Percentiles rank a stretch among this genome's conserved stretches.
Conservation (phyloP, 2,113 vertebrate genomes). For the Narcine bancroftii region DNA sequence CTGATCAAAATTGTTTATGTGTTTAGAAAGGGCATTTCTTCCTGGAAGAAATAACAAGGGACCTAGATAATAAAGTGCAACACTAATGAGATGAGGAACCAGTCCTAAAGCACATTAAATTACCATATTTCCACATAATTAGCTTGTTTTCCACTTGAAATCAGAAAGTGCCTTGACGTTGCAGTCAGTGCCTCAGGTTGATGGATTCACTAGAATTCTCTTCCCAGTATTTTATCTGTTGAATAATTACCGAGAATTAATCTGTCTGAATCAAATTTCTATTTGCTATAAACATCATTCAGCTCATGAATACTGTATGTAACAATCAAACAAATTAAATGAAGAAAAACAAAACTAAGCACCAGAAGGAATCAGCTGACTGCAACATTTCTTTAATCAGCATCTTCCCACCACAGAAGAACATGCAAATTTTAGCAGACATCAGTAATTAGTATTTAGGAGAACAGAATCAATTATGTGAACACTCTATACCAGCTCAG, state of each 20-base stretch:
- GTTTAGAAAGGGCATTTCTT: constrained; percentile 90
- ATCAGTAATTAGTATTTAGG: constrained; percentile 1
- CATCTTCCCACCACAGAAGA: constrained; percentile 50
- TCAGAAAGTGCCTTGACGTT: constrained; percentile 85
- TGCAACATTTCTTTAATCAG: constrained; percentile 65
- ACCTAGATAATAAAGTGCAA: constrained; percentile 60
- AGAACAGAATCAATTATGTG: constrained; percentile 8
- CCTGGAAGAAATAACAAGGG: constrained; percentile 93
- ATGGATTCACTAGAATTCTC: constrained; percentile 60
- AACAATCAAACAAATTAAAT: constrained; percentile 59
- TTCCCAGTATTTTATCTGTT: constrained; percentile 62
- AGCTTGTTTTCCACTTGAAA: constrained; percentile 99
- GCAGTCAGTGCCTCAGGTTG: constrained; percentile 72
- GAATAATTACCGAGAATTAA: constrained; percentile 74
- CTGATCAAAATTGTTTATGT: constrained; percentile 83
- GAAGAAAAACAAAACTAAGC: constrained; percentile 48
- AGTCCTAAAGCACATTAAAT: constrained; percentile 83
- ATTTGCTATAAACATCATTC: constrained; percentile 57
- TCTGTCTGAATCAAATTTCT: constrained; percentile 68
- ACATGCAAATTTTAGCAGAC: constrained; percentile 46
- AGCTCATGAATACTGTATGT: constrained; percentile 75
- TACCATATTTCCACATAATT: constrained; percentile 99
- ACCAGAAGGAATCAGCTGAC: constrained; percentile 58
- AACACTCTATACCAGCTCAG: not conserved
- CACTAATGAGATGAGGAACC: constrained; percentile 63